phyloP scores from a whole-genome alignment of 2,113 vertebrate species.

The Spea bombifrons region DNA sequence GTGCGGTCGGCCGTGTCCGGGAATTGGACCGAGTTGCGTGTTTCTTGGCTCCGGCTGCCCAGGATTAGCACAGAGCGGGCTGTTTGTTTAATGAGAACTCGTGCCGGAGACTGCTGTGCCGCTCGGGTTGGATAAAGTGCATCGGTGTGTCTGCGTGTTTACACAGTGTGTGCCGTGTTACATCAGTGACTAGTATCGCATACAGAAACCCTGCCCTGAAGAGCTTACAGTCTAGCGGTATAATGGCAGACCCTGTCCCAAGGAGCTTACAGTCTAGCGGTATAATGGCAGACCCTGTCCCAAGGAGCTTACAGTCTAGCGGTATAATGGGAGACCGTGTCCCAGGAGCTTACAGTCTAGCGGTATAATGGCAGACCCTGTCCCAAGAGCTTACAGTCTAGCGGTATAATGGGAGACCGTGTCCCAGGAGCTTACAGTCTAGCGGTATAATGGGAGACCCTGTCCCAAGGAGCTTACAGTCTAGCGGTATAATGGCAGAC shows the following conservation, averaged over 20 bases:
- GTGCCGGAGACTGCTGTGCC: neutral
- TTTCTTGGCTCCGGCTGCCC: constrained; percentile 48
- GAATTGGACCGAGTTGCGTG: constrained; percentile 42
- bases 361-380: neutral
- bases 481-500: neutral
- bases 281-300: too few species aligned
- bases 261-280: too few species aligned
- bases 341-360: neutral
- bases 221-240: neutral
- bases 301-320: too few species aligned
- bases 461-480: neutral
- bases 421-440: neutral
- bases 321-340: neutral
- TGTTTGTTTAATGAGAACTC: neutral
- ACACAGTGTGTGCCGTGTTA: neutral
- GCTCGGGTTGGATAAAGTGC: neutral
- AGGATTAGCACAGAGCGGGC: constrained; percentile 52
- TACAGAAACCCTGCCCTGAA: neutral
- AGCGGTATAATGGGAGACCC: neutral
- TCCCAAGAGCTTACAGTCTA: neutral
- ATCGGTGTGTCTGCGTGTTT: neutral
- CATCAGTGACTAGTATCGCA: neutral
- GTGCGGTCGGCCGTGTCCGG: neutral
- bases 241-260: too few species aligned
- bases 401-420: neutral